phyloP scores from a whole-genome alignment of 2,888 invertebrate species.

The Drosophila pseudotakahashii region DNA sequence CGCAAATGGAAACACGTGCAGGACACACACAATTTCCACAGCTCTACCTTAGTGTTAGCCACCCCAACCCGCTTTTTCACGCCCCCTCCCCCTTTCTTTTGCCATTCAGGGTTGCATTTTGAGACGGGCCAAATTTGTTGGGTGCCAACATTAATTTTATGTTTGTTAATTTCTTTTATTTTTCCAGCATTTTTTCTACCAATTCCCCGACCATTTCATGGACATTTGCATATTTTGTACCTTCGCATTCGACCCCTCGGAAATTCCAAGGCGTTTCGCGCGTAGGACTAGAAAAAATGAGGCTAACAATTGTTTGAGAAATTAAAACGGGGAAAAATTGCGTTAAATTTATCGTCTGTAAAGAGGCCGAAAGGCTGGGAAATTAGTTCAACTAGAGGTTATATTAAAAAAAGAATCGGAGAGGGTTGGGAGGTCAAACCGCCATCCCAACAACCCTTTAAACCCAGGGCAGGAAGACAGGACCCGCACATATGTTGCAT shows the following conservation, averaged over 20 bases:
- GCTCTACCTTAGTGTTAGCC: slow-evolving; percentile 13
- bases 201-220: slow-evolving; percentile 75
- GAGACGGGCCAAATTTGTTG: slow-evolving; percentile 62
- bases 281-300: slow-evolving; percentile 8
- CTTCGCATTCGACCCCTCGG: slow-evolving; percentile 8
- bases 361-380: slow-evolving; percentile 53
- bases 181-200: slow-evolving; percentile 58
- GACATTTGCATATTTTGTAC: slow-evolving; percentile 76
- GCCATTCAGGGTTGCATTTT: slow-evolving; percentile 24
- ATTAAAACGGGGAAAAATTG: slow-evolving; percentile 63
- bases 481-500: slow-evolving; percentile 75
- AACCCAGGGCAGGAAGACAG: slow-evolving; percentile 2
- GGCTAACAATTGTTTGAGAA: slow-evolving; percentile 48
- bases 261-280: slow-evolving; percentile 48
- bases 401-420: slow-evolving; percentile 37
- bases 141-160: slow-evolving; percentile 82
- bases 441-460: slow-evolving; percentile 32
- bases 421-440: slow-evolving; percentile 10
- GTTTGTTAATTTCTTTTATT: slow-evolving; percentile 81
- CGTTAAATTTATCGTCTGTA: slow-evolving; percentile 74
- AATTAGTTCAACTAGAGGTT: slow-evolving; percentile 73
- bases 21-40: slow-evolving; percentile 21
- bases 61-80: not conserved
- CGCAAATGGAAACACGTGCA: slow-evolving; percentile 73
- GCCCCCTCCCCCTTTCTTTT: not conserved